Conservation (phyloP, 2,797 vertebrate species). For the Cynodonichthys magdalenae region DNA sequence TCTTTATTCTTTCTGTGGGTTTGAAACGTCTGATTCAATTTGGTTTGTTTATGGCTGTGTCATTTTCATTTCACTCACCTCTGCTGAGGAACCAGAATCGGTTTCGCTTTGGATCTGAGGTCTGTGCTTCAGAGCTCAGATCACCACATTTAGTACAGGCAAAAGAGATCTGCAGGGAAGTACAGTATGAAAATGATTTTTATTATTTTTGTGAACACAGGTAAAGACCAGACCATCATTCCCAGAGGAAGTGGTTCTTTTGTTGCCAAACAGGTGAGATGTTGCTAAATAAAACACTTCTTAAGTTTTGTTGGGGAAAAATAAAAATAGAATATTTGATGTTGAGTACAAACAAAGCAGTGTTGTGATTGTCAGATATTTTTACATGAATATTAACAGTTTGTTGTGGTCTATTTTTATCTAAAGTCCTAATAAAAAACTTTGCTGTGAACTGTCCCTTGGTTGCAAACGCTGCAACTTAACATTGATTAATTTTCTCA, state of each 20-base stretch:
- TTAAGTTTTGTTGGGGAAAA: no score
- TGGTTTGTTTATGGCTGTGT: constrained; percentile 58
- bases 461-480: no score
- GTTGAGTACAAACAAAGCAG: no score
- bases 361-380: no score
- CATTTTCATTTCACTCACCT: constrained; percentile 50
- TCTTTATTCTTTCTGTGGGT: constrained; percentile 19
- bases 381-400: no score
- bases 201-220: constrained; percentile 43
- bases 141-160: constrained; percentile 7
- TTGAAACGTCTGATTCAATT: constrained; percentile 63
- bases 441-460: no score
- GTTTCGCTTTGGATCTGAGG: constrained; percentile 56
- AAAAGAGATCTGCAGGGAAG: constrained; percentile 4
- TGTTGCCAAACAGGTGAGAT: constrained; percentile 66
- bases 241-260: constrained; percentile 32
- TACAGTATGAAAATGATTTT: constrained; percentile 5
- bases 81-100: constrained; percentile 47
- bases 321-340: no score
- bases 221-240: constrained; percentile 60
- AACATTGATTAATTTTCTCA: no score
- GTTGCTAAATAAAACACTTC: not conserved
- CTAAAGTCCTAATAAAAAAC: no score
- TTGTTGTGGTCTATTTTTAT: no score
- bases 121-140: constrained; percentile 15